A percentile compares a stretch with the other conserved stretches of the same genome.
These are phyloP conservation scores for Drosophila rhopaloa DNA, from an alignment of 1,140 invertebrate species.

Conservation along the genomic window DNA sequence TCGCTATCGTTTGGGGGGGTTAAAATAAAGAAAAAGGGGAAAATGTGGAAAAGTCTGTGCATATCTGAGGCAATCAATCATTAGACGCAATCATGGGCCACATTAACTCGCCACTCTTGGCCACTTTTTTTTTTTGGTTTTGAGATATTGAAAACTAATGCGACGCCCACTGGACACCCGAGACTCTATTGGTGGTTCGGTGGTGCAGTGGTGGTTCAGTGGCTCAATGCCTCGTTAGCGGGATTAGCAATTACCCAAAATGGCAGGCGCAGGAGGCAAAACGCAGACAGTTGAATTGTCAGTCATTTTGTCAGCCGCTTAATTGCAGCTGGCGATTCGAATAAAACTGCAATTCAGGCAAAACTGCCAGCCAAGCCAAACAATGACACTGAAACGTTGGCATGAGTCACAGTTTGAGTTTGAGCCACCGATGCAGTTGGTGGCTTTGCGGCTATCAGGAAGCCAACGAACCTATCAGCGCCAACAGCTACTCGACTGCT, in stretches of 20 bases:
- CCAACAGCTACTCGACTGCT: constrained; percentile 37
- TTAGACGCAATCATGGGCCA: constrained; percentile 78
- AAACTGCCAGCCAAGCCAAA: constrained; percentile 66
- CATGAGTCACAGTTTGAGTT: constrained; percentile 56
- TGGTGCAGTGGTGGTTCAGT: constrained; percentile 6
- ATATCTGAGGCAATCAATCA: constrained; percentile 82
- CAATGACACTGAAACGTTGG: constrained; percentile 75
- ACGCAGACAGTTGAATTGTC: constrained; percentile 63
- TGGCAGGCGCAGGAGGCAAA: constrained; percentile 35
- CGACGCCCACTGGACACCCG: constrained; percentile 74
- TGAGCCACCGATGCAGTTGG: constrained; percentile 40
- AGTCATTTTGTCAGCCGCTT: constrained; percentile 81
- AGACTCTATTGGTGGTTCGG: not conserved
- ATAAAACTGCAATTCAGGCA: constrained; percentile 42
- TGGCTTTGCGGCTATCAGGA: constrained; percentile 45
- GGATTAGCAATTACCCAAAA: constrained; percentile 81
- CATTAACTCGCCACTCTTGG: constrained; percentile 72
- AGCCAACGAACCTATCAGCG: constrained; percentile 57
- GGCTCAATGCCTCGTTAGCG: constrained; percentile 73
- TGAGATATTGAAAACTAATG: constrained; percentile 78
- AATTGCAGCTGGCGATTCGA: constrained; percentile 77
- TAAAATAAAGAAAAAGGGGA: constrained; percentile 5
- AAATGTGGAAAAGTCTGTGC: constrained; percentile 25
- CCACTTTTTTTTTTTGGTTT: constrained; percentile 1
- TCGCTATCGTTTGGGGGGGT: constrained; percentile 57